Conservation (phyloP, 1,140 invertebrate genomes). For the Dinoponera quadriceps region DNA sequence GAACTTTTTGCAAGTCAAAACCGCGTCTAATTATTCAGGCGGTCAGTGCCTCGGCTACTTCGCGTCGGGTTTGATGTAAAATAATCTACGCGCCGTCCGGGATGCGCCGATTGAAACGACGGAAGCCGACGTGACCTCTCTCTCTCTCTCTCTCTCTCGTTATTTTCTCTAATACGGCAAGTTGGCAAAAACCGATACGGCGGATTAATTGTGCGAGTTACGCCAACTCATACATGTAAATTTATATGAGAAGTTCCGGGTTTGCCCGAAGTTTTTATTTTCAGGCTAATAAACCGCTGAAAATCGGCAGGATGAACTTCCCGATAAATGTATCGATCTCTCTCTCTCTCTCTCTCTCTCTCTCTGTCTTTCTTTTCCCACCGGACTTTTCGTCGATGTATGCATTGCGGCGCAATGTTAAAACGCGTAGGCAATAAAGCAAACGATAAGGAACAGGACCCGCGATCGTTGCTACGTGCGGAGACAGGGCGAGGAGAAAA, state of each 20-base stretch:
- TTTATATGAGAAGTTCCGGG: no score
- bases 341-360: no score
- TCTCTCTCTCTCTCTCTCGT: no score
- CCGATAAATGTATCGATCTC: no score
- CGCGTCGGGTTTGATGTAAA: slow-evolving; percentile 44
- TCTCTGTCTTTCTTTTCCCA: background rate
- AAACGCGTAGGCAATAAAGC: slow-evolving; percentile 14
- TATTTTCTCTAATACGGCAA: background rate
- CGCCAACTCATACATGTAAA: no score
- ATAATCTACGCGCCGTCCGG: slow-evolving; percentile 19
- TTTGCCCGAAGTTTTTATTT: no score
- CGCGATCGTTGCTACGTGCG: slow-evolving; percentile 3
- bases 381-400: background rate
- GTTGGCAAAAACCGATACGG: background rate
- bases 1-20: slow-evolving; percentile 59
- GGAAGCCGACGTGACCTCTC: background rate
- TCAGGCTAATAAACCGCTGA: no score
- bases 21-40: slow-evolving; percentile 51
- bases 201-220: no score
- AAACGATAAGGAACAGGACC: slow-evolving; percentile 49
- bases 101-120: slow-evolving; percentile 3
- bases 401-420: background rate
- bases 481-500: background rate
- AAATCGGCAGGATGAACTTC: no score
- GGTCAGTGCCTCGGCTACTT: slow-evolving; percentile 43